Conservation (phyloP, 1,140 invertebrate genomes). For the Papilio polytes region DNA sequence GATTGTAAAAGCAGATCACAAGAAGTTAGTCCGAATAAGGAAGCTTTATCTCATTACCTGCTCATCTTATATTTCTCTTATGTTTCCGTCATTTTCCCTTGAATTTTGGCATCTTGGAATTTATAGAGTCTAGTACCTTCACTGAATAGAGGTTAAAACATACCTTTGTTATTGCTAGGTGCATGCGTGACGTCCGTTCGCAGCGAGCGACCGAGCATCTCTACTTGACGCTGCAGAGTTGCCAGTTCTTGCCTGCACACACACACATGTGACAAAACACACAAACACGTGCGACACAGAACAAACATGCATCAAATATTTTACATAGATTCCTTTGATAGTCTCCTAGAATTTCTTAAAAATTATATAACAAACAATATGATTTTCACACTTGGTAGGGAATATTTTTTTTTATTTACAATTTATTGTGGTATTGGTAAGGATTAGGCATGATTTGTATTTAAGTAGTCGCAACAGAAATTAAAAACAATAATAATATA, state of each 20-base stretch:
- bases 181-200: conserved; percentile 57
- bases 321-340: background rate
- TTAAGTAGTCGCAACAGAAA: too few relatives aligned
- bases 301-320: conserved; percentile 42
- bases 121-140: background rate
- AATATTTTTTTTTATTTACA: too few relatives aligned
- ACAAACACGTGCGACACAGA: conserved; percentile 58
- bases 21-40: too few relatives aligned
- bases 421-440: too few relatives aligned
- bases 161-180: conserved; percentile 76
- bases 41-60: too few relatives aligned
- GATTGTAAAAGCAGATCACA: too few relatives aligned
- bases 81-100: too few relatives aligned
- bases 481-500: too few relatives aligned
- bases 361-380: background rate
- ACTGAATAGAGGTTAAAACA: background rate
- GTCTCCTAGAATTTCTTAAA: background rate
- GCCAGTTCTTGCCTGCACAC: conserved; percentile 83
- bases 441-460: too few relatives aligned
- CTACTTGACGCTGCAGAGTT: conserved; percentile 84
- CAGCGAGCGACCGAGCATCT: conserved; percentile 65
- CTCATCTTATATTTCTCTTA: too few relatives aligned
- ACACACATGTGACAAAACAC: conserved; percentile 71
- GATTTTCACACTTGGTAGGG: too few relatives aligned
- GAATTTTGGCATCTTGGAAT: too few relatives aligned